Evolutionary conservation across 2,797 vertebrate species (phyloP).

Genomic region (Trichosurus vulpecula): DNA sequence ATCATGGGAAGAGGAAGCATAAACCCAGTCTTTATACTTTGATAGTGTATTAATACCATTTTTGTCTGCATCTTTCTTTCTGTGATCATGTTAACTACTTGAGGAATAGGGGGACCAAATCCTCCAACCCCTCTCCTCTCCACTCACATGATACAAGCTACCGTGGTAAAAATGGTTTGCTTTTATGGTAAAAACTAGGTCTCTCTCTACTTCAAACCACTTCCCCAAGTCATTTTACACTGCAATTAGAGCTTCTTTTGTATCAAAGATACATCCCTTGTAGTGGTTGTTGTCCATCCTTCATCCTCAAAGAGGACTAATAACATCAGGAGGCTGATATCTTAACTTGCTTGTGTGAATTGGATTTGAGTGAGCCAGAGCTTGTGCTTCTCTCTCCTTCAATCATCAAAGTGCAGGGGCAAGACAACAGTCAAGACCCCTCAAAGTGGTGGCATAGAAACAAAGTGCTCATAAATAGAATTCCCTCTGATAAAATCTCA

Average conservation of each 20-base stretch:
- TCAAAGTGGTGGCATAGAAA: background rate
- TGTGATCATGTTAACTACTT: background rate
- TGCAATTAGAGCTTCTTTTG: background rate
- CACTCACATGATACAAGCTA: background rate
- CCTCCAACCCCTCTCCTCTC: background rate
- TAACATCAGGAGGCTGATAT: background rate
- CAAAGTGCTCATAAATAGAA: background rate
- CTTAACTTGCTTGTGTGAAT: background rate
- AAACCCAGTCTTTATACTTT: background rate
- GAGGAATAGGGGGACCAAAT: background rate
- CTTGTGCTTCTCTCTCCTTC: background rate
- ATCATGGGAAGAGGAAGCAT: background rate
- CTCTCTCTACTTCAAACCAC: background rate
- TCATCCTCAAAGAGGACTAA: background rate
- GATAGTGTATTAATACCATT: background rate
- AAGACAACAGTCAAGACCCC: background rate
- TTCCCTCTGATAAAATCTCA: background rate
- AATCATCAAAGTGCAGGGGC: background rate
- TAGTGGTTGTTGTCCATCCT: background rate
- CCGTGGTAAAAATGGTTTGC: background rate
- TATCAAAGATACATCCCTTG: background rate
- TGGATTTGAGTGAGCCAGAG: background rate
- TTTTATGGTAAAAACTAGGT: background rate
- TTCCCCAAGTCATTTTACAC: background rate
- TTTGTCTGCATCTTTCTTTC: background rate